phyloP scores from a whole-genome alignment of 2,797 vertebrate genomes.

The Vipera ursinii region DNA sequence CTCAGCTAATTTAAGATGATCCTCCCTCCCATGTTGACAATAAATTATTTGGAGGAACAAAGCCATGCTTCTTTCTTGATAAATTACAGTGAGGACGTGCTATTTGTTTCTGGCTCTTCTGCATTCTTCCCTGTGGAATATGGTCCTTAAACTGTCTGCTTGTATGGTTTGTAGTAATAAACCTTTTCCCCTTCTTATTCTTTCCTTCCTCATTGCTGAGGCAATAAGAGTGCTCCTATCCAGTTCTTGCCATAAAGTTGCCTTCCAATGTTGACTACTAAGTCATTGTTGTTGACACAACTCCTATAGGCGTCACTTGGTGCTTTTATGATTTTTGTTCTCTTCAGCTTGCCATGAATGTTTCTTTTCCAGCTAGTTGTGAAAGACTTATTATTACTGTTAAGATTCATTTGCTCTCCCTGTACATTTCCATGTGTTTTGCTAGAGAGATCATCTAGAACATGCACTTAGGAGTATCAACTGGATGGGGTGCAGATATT shows the following conservation, averaged over 20 bases:
- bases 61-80: background rate
- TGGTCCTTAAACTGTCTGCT: background rate
- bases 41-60: background rate
- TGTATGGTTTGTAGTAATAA: background rate
- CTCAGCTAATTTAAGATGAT: background rate
- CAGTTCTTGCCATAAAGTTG: background rate
- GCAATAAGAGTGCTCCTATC: conserved; percentile 23
- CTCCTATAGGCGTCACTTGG: conserved; percentile 11
- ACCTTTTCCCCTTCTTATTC: background rate
- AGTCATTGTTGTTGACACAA: conserved; percentile 32
- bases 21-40: background rate
- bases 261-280: background rate
- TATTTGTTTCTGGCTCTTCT: background rate
- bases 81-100: background rate
- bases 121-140: background rate
- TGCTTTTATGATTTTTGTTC: conserved; percentile 24
- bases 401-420: conserved; percentile 48
- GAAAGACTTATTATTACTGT: conserved; percentile 16
- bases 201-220: background rate
- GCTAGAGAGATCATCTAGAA: conserved; percentile 27
- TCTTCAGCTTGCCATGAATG: conserved; percentile 30
- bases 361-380: conserved; percentile 36
- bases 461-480: conserved; percentile 8
- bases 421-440: conserved; percentile 30
- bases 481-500: background rate